Evolutionary conservation across 2,113 vertebrate species (phyloP).

Genomic region (Tringa solitaria): DNA sequence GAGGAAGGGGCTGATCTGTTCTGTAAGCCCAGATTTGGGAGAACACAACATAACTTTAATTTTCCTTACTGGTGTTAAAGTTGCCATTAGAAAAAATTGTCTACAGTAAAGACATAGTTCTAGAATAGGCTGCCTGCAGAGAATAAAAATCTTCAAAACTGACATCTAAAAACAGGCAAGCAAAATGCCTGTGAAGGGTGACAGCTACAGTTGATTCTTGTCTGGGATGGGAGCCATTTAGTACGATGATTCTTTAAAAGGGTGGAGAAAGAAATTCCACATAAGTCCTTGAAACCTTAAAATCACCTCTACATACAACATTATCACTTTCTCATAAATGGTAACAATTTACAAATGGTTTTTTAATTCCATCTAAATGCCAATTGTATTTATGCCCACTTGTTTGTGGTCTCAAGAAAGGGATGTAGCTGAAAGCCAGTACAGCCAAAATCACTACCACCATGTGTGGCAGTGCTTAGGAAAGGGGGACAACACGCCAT

Average conservation of each 20-base stretch:
- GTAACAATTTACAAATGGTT: not conserved
- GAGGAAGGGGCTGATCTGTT: not conserved
- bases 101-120: not conserved
- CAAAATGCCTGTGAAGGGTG: not conserved
- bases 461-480: accelerated
- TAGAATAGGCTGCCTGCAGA: not conserved
- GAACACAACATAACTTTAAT: not conserved
- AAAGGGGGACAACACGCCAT: not conserved
- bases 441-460: not conserved
- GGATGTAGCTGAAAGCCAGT: not conserved
- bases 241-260: not conserved
- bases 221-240: not conserved
- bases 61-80: too few relatives aligned
- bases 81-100: not conserved
- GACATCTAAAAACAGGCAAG: not conserved
- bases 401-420: not conserved
- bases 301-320: not conserved
- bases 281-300: not conserved
- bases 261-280: not conserved
- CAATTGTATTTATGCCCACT: not conserved
- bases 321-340: not conserved
- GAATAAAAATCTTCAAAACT: not conserved
- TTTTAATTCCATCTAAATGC: not conserved
- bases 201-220: not conserved
- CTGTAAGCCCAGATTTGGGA: not conserved